phyloP scores from a whole-genome alignment of 2,113 vertebrate genomes.

The Pygoscelis adeliae region DNA sequence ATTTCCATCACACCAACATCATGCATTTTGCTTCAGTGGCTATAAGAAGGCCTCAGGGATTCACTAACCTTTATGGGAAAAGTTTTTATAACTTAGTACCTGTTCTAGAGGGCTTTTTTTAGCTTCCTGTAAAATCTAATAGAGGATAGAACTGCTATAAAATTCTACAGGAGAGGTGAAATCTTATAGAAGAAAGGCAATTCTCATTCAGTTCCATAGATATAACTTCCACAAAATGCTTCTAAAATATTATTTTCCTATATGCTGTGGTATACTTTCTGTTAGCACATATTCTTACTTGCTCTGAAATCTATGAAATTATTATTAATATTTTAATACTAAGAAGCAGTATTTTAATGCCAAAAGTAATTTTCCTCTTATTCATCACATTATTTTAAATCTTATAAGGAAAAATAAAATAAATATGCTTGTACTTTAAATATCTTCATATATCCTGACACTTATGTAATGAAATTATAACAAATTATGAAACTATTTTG shows the following conservation, averaged over 20 bases:
- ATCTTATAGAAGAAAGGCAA: not conserved
- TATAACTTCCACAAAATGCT: not conserved
- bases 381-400: not conserved
- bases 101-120: not conserved
- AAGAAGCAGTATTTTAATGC: not conserved
- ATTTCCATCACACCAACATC: not conserved
- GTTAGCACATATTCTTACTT: not conserved
- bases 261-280: not conserved
- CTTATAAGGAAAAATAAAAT: not conserved
- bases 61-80: not conserved
- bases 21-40: not conserved
- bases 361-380: not conserved
- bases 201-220: not conserved
- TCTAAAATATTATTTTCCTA: not conserved
- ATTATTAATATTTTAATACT: not conserved
- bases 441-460: not conserved
- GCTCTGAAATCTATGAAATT: not conserved
- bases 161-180: not conserved
- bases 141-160: not conserved
- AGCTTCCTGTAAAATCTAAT: slow-evolving; percentile 14
- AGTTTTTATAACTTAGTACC: not conserved
- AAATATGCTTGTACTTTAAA: not conserved
- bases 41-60: not conserved
- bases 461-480: not conserved
- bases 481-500: not conserved